These are phyloP conservation scores for Drosophila infuscata DNA, from an alignment of 2,888 invertebrate species.

Conservation along the genomic window DNA sequence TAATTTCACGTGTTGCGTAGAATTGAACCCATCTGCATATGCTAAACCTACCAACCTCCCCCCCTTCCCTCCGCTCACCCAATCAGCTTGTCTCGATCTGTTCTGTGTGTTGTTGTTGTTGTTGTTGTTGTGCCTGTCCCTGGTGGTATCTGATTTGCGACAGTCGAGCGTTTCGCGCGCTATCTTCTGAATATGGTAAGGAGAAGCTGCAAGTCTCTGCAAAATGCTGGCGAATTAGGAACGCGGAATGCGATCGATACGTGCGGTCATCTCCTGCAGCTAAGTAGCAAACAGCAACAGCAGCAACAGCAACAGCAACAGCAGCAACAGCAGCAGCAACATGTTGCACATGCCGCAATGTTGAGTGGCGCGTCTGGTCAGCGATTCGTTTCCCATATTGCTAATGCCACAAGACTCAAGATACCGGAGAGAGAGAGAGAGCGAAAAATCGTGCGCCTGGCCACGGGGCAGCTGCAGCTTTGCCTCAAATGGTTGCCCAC, in stretches of 20 bases:
- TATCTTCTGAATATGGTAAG: conserved; percentile 78
- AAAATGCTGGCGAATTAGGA: conserved; percentile 80
- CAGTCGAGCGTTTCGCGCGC: conserved; percentile 63
- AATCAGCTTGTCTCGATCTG: not conserved
- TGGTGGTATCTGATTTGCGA: conserved; percentile 79
- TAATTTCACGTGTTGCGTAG: conserved; percentile 79
- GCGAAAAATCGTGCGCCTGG: conserved; percentile 53
- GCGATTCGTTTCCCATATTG: conserved; percentile 81
- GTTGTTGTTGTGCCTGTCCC: conserved; percentile 21
- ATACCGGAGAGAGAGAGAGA: conserved; percentile 8
- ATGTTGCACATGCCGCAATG: conserved; percentile 79
- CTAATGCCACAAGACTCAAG: conserved; percentile 62
- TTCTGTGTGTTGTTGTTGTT: conserved; percentile 1
- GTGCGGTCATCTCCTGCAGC: conserved; percentile 75
- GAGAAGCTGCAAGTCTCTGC: conserved; percentile 43
- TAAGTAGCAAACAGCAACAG: conserved; percentile 50
- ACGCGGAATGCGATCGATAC: conserved; percentile 82
- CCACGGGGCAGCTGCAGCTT: conserved; percentile 38
- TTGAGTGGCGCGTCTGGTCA: conserved; percentile 71
- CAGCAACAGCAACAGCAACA: conserved; percentile 54
- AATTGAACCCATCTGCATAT: conserved; percentile 70
- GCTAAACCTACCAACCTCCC: conserved; percentile 53
- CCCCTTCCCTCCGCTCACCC: not conserved
- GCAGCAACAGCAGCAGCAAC: conserved; percentile 53
- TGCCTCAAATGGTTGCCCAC: conserved; percentile 66